Base-by-base conservation (phyloP, 2,113 vertebrate species). In the Salvelinus namaycush region DNA sequence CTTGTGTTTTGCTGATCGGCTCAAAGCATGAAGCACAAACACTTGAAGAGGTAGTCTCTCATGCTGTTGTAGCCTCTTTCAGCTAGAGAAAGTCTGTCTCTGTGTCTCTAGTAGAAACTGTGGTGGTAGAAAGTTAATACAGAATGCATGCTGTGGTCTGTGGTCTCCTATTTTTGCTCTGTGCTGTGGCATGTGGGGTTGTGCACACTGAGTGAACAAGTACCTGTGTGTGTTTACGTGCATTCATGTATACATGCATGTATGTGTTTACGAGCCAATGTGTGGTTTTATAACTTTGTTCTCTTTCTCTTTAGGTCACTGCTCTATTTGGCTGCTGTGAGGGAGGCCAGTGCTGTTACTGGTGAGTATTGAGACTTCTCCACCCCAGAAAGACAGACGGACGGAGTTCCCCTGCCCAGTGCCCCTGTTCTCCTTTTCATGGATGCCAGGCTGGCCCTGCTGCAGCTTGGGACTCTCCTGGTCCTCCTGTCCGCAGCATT, bases 391-490 rank as follows among this genome's bases (percentile, higher is more conserved):
- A 44, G 39, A 86, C 83, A 11, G 81, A 86, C 51, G 49, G 68
- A 44, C 79, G 29, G 79, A 71, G 81, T 12, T 22, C 60, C 5
- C 12, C 83, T 39, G 74, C 67, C 79, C 76, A 59, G 89, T 71
- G 74, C 85, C 79, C 44, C 87, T 76, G 76, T 85, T 83, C 81
- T 87, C 80, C 83, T 85, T 87, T 91, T 92, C 87, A 94, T 94
- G 93, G 93, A 92, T 91, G 90, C 89, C 89, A 80, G 82, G 84
- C 89, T 88, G 91, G 87, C 81, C 83, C 87, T 90, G 83, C 84
- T 90, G 82, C 86, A 89, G 82, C 88, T 94, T 79, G 95, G 96
- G 94, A 91, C 95, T 84, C 89, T 90, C 87, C 88, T 92, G 88
- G 92, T 94, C 89, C 88, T 91, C 86, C 87, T 95, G 76, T 67